Evolutionary conservation across 2,797 vertebrate species (phyloP).

Genomic region (Ceyx erithaca): DNA sequence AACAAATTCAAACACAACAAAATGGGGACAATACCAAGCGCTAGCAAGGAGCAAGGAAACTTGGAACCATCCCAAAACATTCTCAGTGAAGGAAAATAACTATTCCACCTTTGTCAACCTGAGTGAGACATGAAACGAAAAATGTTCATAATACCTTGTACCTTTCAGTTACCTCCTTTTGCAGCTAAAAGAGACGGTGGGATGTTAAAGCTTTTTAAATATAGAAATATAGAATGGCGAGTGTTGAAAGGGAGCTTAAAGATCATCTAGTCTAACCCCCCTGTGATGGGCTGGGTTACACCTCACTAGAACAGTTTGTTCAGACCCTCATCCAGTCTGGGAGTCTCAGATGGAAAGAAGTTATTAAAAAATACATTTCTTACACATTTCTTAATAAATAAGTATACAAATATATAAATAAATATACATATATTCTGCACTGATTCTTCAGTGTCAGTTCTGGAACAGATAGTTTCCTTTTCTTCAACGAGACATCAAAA

Average conservation of each 20-base stretch:
- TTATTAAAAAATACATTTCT: background rate
- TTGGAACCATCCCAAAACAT: background rate
- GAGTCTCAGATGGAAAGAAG: background rate
- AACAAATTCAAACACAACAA: background rate
- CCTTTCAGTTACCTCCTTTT: background rate
- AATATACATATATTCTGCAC: background rate
- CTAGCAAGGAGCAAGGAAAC: background rate
- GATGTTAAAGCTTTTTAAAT: background rate
- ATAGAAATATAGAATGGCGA: too few relatives aligned
- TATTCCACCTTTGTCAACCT: rapidly evolving
- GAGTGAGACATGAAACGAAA: background rate
- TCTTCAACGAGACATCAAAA: background rate
- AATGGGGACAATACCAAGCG: background rate
- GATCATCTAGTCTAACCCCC: too few relatives aligned
- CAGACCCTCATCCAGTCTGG: too few relatives aligned
- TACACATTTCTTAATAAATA: background rate
- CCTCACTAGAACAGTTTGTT: too few relatives aligned
- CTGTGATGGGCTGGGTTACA: too few relatives aligned
- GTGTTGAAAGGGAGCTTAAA: too few relatives aligned
- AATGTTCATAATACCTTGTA: background rate
- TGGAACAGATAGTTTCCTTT: background rate
- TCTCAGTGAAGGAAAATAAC: background rate
- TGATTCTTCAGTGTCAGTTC: background rate
- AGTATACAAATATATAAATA: background rate
- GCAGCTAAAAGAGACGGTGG: background rate